Evolutionary conservation across 2,113 vertebrate species (phyloP).

Genomic region (Micromys minutus): DNA sequence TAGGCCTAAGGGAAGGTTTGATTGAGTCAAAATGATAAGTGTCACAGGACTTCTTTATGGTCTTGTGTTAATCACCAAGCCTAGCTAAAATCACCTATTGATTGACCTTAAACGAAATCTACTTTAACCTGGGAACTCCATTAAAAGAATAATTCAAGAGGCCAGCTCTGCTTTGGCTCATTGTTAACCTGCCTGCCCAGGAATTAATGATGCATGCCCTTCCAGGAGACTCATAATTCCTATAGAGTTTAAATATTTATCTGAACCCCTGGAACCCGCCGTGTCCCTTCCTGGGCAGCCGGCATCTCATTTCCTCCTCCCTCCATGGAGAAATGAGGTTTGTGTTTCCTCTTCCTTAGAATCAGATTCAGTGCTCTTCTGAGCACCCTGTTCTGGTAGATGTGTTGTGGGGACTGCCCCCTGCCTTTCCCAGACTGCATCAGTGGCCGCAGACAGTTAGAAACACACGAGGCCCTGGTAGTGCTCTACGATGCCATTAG

Average conservation of each 20-base stretch:
- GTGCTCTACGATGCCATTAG: not conserved
- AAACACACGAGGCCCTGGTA: too few species aligned
- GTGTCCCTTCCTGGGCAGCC: not conserved
- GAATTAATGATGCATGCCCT: slow-evolving; percentile 52
- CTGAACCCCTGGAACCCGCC: slow-evolving; percentile 41
- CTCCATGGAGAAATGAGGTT: not conserved
- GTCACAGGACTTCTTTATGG: slow-evolving; percentile 58
- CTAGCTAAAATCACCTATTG: slow-evolving; percentile 69
- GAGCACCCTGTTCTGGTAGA: not conserved
- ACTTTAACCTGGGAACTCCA: slow-evolving; percentile 72
- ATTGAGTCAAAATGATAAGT: slow-evolving; percentile 52
- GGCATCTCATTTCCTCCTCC: not conserved
- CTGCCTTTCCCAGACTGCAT: not conserved
- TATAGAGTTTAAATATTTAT: slow-evolving; percentile 67
- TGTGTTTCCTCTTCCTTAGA: slow-evolving; percentile 13
- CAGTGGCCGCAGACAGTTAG: not conserved
- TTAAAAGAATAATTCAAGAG: slow-evolving; percentile 70
- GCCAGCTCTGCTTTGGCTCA: slow-evolving; percentile 15
- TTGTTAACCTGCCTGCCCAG: slow-evolving; percentile 37
- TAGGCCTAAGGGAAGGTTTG: slow-evolving; percentile 34
- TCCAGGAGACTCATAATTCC: slow-evolving; percentile 36
- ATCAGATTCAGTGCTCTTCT: not conserved
- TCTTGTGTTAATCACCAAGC: slow-evolving; percentile 67
- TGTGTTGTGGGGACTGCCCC: not conserved
- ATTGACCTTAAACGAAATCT: slow-evolving; percentile 72